Evolutionary conservation across 1,140 invertebrate species (phyloP), one percentile per base, ranked within the genome.

Genomic region (Eriocheir sinensis): DNA sequence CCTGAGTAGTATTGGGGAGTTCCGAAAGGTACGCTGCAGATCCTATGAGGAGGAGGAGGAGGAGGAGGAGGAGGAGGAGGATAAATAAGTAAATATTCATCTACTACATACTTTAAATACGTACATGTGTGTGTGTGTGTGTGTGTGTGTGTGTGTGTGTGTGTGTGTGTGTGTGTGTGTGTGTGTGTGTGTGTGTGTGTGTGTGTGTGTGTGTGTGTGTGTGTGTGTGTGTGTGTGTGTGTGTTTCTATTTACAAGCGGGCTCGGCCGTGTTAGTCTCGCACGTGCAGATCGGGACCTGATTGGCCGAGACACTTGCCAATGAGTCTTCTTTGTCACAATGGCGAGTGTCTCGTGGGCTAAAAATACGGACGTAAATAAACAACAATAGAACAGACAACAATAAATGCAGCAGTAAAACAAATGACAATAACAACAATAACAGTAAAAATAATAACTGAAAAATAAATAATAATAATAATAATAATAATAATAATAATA

Each of bases 1-100:
- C 86, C 36, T 81, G 72, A 91, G 80, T 44, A 94, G 79, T 60
- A 94, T 86, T 15, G 93, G 93, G 27, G 93, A 94, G 48, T 91
- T 79, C 12, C 93, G 79, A 48, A 86, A 91, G 34, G 93, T 41
- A 27, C 93, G 93, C 41, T 94, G 89, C 93, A 94, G 36, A 72
- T 90, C 93, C 88, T 94, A 41, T 15, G 30, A 60, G 38, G n/a
- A 72, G 21, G 9, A 72, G 60, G 21, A 72, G 21, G 12, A 72
- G 21, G 60, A 72, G 60, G 60, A 72, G 60, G 27, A 72, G 60
- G 60, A 21, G 60, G 60, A 72, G 60, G 60, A 72, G 60, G 60
- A 72, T 27, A n/a, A n/a, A 72, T 21, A 72, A 72, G 12, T 1
- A 72, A 53, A 53, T 53, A 53, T 53, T 9, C 0, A 21, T 3